Evolutionary conservation across 2,797 vertebrate species (phyloP).

Genomic region (Hoplostethus atlanticus): DNA sequence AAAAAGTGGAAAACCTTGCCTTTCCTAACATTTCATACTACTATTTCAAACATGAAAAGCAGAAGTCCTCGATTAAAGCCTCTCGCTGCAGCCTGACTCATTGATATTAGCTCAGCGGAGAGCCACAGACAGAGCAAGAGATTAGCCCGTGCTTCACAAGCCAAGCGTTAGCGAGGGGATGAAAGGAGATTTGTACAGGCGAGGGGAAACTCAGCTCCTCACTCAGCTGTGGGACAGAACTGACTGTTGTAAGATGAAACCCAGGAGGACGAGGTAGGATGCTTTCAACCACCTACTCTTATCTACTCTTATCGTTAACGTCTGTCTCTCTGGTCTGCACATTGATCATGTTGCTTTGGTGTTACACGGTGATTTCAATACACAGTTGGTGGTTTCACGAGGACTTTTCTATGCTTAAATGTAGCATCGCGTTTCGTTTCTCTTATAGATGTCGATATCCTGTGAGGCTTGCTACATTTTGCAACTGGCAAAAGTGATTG

Average conservation of each 20-base stretch:
- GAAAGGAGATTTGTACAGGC: constrained; percentile 72
- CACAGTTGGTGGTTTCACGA: constrained; percentile 8
- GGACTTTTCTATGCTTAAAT: background rate
- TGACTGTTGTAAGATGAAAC: constrained; percentile 56
- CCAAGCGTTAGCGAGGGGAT: constrained; percentile 61
- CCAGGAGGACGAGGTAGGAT: constrained; percentile 67
- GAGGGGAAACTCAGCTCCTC: constrained; percentile 52
- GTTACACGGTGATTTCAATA: background rate
- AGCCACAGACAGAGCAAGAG: constrained; percentile 47
- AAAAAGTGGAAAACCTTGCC: constrained; percentile 32
- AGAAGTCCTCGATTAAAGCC: constrained; percentile 62
- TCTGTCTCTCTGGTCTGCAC: background rate
- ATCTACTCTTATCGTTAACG: background rate
- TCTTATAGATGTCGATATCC: background rate
- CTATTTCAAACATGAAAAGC: constrained; percentile 60
- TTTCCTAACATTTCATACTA: constrained; percentile 49
- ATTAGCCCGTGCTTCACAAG: constrained; percentile 59
- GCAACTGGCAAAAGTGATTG: background rate
- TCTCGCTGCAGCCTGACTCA: constrained; percentile 20
- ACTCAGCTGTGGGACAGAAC: constrained; percentile 54
- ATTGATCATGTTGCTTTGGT: background rate
- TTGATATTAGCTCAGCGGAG: constrained; percentile 34
- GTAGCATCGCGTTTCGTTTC: background rate
- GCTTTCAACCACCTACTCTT: background rate
- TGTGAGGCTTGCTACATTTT: background rate